Conservation (phyloP, 1,140 invertebrate species). For the Atta cephalotes region DNA sequence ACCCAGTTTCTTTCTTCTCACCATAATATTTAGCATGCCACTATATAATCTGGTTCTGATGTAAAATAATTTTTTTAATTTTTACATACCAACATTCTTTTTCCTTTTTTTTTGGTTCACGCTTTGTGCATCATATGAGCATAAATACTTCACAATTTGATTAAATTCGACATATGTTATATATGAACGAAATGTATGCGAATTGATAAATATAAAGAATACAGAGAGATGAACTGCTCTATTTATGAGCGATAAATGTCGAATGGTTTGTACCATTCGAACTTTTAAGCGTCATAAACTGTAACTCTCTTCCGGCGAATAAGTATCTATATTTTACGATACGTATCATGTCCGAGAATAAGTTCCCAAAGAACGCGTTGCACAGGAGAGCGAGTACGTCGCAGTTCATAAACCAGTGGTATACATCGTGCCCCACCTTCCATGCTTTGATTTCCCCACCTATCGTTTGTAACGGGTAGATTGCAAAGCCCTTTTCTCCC, state of each 20-base stretch:
- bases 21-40: slow-evolving; percentile 52
- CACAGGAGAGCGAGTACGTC: slow-evolving; percentile 5
- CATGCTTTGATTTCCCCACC: slow-evolving; percentile 61
- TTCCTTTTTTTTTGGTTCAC: neutral
- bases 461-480: slow-evolving; percentile 55
- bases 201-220: slow-evolving; percentile 34
- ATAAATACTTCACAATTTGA: neutral
- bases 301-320: slow-evolving; percentile 70
- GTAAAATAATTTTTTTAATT: neutral
- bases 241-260: slow-evolving; percentile 44
- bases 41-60: neutral
- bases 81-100: neutral
- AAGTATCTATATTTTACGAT: slow-evolving; percentile 72
- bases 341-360: slow-evolving; percentile 62
- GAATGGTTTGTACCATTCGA: slow-evolving; percentile 23
- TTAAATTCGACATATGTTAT: neutral
- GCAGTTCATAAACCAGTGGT: slow-evolving; percentile 74
- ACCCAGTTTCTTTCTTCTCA: slow-evolving; percentile 44
- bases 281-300: slow-evolving; percentile 61
- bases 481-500: slow-evolving; percentile 71
- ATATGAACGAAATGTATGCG: neutral
- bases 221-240: neutral
- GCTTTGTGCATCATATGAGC: neutral
- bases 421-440: slow-evolving; percentile 67
- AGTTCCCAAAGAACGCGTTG: slow-evolving; percentile 69